Evolutionary conservation across 1,140 invertebrate species (phyloP), one percentile per base, ranked within the genome.

Genomic region (Drosophila pandora): DNA sequence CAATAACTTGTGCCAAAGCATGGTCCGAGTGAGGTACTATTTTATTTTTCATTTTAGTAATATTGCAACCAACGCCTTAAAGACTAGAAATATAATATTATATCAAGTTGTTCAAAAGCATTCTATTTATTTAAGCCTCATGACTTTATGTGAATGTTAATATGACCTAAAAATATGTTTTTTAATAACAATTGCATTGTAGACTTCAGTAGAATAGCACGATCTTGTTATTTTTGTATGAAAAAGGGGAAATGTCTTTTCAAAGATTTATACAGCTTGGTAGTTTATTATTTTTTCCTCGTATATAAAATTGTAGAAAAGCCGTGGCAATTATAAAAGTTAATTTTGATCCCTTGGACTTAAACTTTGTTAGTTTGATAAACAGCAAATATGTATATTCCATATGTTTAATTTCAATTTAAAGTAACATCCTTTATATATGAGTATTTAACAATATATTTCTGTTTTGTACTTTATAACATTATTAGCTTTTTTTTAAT

Each of bases 311-410:
- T 30, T 55, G 32, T 47, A 37, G 12, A 54, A 28, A 30, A 68
- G 64, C 48, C 22, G 47, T 43, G 53, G 30, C 8, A 28, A 52
- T 37, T 59, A 50, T 59, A 59, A 70, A 71, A 59, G 7, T 52
- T 70, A 45, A 50, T 59, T n/a, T 71, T 71, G 68, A 59, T 71
- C 68, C 68, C 68, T 34, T 68, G 30, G 67, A 45, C 52, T 37
- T 50, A 13, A 69, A 47, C 45, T 23, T 68, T 57, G 49, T 69
- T 56, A 25, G 28, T 32, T 50, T 21, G 34, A 37, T 43, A 49
- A 50, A 45, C 28, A 58, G 9, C 37, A 28, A 50, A 71, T 34
- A 52, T 45, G 21, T 55, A 37, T 65, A 22, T 32, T 54, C 23
- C 45, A 41, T 60, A 28, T 49, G 32, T 28, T 30, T 39, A 22